phyloP scores from a whole-genome alignment of 2,888 invertebrate genomes.

The Nephrocerus scutellatus region DNA sequence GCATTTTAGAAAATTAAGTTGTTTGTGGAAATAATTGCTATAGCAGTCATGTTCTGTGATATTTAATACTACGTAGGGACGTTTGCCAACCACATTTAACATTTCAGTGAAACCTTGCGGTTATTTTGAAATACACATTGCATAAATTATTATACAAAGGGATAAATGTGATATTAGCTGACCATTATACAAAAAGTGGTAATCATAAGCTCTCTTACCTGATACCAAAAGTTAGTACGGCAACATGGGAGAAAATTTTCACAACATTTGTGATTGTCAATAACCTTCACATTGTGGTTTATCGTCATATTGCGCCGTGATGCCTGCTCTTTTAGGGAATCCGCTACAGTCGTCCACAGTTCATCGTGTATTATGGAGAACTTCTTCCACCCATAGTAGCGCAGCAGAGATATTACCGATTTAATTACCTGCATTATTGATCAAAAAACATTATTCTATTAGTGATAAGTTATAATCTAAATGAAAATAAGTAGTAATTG shows the following conservation, averaged over 20 bases:
- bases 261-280: slow-evolving; percentile 71
- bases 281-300: slow-evolving; percentile 66
- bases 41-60: too few species aligned
- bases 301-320: slow-evolving; percentile 72
- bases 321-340: slow-evolving; percentile 71
- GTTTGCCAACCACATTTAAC: too few species aligned
- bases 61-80: too few species aligned
- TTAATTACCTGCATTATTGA: slow-evolving; percentile 78
- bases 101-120: too few species aligned
- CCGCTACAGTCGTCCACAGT: slow-evolving; percentile 73
- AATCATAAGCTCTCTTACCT: too few species aligned
- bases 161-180: too few species aligned
- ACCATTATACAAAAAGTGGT: background rate
- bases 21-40: too few species aligned
- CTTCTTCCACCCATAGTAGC: slow-evolving; percentile 89
- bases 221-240: slow-evolving; percentile 72
- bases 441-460: too few species aligned
- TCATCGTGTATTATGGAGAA: slow-evolving; percentile 84
- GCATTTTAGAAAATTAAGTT: too few species aligned
- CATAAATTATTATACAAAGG: too few species aligned
- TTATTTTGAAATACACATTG: background rate
- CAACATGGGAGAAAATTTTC: slow-evolving; percentile 69
- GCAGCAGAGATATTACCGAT: slow-evolving; percentile 83
- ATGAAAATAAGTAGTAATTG: too few species aligned
- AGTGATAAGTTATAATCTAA: too few species aligned